Base-by-base conservation (phyloP, 2,113 vertebrate species). In the Dromiciops gliroides region DNA sequence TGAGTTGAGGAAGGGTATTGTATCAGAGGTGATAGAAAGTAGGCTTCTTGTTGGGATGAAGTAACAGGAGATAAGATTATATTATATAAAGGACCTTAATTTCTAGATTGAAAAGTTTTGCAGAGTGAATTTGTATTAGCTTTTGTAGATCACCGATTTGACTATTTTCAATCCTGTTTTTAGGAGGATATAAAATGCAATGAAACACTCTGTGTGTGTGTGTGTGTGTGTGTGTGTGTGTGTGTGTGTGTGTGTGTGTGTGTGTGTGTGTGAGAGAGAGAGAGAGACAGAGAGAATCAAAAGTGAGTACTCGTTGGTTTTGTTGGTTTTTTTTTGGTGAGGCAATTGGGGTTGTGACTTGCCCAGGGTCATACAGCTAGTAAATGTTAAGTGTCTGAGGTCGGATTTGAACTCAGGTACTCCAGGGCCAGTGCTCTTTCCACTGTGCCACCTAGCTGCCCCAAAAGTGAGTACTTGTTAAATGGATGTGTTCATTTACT, bases 81-180 rank as follows among this genome's bases (percentile, higher is more conserved):
- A n/a, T 75, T 2, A n/a, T n/a, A n/a, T n/a, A 52, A 14, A n/a
- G 28, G 67, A 6, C 16, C 67, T 22, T 37, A 0, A 44, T 44
- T 75, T n/a, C 37, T 44, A 44, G 37, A n/a, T 75, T 8, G 67
- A 19, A 75, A 75, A n/a, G 16, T 31, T 31, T n/a, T 92, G 89
- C 8, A 51, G 44, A 92, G 16, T 95, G 26, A 90, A 94, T 92
- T 51, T 95, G 48, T 8, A 3, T 92, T 19, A 8, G 89, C 95
- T 92, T 91, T 96, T 94, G 8, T 95, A 53, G 96, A 28, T 94
- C 90, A n/a, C n/a, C 75, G n/a, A 91, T 25, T 53, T 1, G 52
- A 52, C 51, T 53, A 56, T 96, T 89, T 3, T 89, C 10, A 89
- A n/a, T 67, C 49, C 37, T 89, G 22, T 95, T 92, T 92, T 44